phyloP scores from a whole-genome alignment of 1,140 invertebrate species.

The Neuroterus valhalla region DNA sequence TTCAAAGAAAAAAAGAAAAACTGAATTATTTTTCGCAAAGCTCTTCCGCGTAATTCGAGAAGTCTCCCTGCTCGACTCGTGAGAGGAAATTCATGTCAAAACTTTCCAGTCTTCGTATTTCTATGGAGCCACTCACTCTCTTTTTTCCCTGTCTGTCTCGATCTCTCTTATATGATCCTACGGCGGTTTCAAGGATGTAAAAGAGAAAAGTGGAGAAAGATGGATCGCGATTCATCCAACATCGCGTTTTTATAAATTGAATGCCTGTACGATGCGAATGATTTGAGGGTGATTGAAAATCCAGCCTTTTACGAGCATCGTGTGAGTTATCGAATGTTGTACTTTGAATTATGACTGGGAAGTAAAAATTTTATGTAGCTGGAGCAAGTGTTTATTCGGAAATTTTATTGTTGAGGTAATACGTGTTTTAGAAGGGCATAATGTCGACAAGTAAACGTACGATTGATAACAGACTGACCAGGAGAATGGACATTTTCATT shows the following conservation, averaged over 20 bases:
- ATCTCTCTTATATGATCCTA: neutral
- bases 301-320: constrained; percentile 5
- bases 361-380: neutral
- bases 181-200: neutral
- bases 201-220: constrained; percentile 7
- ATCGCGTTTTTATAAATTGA: constrained; percentile 16
- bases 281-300: constrained; percentile 7
- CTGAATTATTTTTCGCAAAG: neutral
- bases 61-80: neutral
- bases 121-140: neutral
- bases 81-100: constrained; percentile 24
- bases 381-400: neutral
- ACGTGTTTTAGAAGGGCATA: too few species aligned
- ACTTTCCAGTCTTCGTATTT: constrained; percentile 16
- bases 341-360: neutral
- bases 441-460: too few species aligned
- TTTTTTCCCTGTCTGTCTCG: neutral
- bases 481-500: too few species aligned
- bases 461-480: too few species aligned
- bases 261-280: constrained; percentile 5
- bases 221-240: constrained; percentile 6
- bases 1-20: neutral
- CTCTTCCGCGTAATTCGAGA: constrained; percentile 5
- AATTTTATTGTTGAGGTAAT: neutral
- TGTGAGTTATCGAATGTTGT: neutral